phyloP scores from a whole-genome alignment of 1,140 invertebrate genomes.

The Heliconius hewitsoni region DNA sequence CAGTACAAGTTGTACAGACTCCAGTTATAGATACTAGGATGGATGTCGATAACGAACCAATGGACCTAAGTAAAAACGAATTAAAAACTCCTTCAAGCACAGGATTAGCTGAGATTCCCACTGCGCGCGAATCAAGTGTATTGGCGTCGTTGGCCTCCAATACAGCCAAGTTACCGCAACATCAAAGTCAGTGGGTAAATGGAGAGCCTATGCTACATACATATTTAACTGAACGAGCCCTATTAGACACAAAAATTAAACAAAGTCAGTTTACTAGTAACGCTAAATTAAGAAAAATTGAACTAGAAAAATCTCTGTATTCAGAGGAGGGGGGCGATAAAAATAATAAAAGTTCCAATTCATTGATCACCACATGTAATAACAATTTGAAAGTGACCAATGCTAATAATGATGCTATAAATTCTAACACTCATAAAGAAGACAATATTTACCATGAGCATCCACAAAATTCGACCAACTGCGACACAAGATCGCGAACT shows the following conservation, averaged over 20 bases:
- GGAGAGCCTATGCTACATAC: conserved; percentile 86
- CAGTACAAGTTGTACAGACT: conserved; percentile 45
- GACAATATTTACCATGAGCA: conserved; percentile 44
- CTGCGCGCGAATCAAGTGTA: conserved; percentile 84
- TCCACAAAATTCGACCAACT: conserved; percentile 51
- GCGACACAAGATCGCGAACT: conserved; percentile 48
- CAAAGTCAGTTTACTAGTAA: conserved; percentile 81
- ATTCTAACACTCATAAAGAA: conserved; percentile 13
- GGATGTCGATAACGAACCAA: conserved; percentile 79
- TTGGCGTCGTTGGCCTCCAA: conserved; percentile 85
- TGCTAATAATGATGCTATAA: conserved; percentile 33
- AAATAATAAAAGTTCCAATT: conserved; percentile 28
- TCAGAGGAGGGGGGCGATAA: conserved; percentile 42
- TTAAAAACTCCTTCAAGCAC: conserved; percentile 52
- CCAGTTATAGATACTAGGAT: conserved; percentile 50
- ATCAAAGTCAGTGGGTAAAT: conserved; percentile 81
- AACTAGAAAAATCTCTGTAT: conserved; percentile 56
- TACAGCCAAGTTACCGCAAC: conserved; percentile 83
- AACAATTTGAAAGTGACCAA: conserved; percentile 24
- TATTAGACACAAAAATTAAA: conserved; percentile 88
- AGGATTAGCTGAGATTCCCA: conserved; percentile 80
- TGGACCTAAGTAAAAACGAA: conserved; percentile 82
- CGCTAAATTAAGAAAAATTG: conserved; percentile 65
- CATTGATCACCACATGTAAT: conserved; percentile 24
- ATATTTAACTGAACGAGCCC: conserved; percentile 88